These are phyloP conservation scores for Myxocyprinus asiaticus DNA, from an alignment of 2,113 vertebrate species.

Conservation along the genomic window DNA sequence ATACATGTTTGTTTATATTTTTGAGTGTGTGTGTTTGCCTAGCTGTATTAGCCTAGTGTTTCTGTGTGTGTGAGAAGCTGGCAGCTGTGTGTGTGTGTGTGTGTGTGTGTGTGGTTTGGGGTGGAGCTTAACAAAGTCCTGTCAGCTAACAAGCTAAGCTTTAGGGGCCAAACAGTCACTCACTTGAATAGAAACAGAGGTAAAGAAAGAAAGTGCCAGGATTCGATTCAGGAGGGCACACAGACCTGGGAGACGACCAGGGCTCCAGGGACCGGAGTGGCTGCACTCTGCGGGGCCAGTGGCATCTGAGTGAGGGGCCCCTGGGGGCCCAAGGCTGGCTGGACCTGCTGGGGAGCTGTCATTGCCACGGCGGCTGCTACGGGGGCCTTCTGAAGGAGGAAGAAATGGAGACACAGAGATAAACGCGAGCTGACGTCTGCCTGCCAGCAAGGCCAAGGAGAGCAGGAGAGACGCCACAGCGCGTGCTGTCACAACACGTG, in stretches of 20 bases:
- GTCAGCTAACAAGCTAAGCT: conserved; percentile 12
- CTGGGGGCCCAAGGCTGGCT: conserved; percentile 59
- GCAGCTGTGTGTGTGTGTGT: conserved; percentile 31
- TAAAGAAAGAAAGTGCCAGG: not conserved
- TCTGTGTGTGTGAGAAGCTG: conserved; percentile 5
- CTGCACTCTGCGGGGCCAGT: conserved; percentile 66
- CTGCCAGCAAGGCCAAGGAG: conserved; percentile 77
- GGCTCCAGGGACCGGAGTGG: conserved; percentile 73
- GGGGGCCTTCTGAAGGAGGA: conserved; percentile 74
- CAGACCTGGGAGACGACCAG: conserved; percentile 80
- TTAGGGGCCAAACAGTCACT: conserved; percentile 19
- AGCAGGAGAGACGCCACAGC: conserved; percentile 67
- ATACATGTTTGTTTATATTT: conserved; percentile 33
- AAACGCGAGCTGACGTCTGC: conserved; percentile 75
- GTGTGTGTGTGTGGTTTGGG: conserved; percentile 58
- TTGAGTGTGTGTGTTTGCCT: not conserved
- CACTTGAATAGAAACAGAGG: conserved; percentile 20
- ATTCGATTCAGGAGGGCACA: conserved; percentile 7
- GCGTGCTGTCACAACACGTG: conserved; percentile 72
- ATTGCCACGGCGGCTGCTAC: conserved; percentile 66
- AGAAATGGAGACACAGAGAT: conserved; percentile 69
- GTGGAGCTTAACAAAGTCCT: conserved; percentile 43
- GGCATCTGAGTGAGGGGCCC: conserved; percentile 64
- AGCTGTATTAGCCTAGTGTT: conserved; percentile 33
- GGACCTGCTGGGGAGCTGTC: conserved; percentile 72